Conservation (phyloP, 2,888 invertebrate genomes). For the Phaedon cochleariae region DNA sequence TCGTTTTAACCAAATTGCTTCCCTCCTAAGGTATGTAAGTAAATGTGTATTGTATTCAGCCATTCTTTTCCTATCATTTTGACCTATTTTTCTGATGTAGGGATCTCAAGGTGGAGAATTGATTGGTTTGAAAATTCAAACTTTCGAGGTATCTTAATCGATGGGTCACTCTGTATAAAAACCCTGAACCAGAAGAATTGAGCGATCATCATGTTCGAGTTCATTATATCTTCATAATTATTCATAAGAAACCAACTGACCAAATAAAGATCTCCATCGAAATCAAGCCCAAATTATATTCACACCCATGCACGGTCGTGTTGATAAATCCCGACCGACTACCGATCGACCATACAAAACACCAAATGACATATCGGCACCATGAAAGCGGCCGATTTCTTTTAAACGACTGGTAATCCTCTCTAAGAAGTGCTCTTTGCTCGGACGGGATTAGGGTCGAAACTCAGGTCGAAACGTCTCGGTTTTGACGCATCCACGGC, state of each 20-base stretch:
- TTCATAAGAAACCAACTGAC: neutral
- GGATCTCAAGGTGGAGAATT: no score
- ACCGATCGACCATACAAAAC: conserved; percentile 19
- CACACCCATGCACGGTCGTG: neutral
- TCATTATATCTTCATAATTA: neutral
- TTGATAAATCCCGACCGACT: neutral
- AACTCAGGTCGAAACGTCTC: conserved; percentile 22
- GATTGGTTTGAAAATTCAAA: no score
- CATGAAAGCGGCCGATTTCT: conserved; percentile 5
- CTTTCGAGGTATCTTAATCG: no score
- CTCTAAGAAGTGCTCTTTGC: conserved; percentile 21
- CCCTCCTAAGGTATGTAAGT: no score
- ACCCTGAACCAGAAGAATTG: no score
- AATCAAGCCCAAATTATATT: conserved; percentile 28
- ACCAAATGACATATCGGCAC: conserved; percentile 16
- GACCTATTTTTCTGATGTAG: no score
- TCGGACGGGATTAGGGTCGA: conserved; percentile 28
- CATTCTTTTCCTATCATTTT: no score
- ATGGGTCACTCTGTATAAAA: no score
- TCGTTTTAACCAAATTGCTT: no score
- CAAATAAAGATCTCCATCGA: neutral
- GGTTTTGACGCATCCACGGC: conserved; percentile 50
- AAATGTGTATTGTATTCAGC: no score
- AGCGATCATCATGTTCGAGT: no score
- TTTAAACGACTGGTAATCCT: conserved; percentile 21